Evolutionary conservation across 2,888 invertebrate genomes (phyloP), one percentile per base, ranked within the genome.

Genomic region (Volucella inflata): DNA sequence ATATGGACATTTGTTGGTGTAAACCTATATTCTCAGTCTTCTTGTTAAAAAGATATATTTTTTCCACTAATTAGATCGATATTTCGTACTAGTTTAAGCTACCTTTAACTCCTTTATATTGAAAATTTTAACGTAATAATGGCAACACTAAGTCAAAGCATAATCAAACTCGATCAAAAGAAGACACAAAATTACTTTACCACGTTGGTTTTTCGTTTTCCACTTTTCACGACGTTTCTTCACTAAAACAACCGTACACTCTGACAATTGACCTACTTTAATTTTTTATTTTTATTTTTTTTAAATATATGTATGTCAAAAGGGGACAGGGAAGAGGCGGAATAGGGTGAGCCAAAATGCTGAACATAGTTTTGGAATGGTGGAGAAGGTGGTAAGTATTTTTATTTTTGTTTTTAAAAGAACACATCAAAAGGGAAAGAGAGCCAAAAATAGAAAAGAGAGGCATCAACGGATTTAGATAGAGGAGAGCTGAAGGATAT

Each of bases 201-300:
- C 57, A 8, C 17, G 40, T 50, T 38, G 17, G 30, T 48, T 11
- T 64, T 50, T 50, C 16, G 2, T 30, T 44, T 50, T 38, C 38
- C 50, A 14, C 1, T 60, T 40, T 40, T 12, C 21, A 2, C 11
- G 9, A 57, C 14, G 30, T 51, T 60, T 57, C 64, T 67, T 40
- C 40, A 17, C 51, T 44, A 3, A 59, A 60, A 72, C 72, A 59
- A 60, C 62, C 72, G 60, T 57, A 70, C 78, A 78, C 77, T 55
- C 51, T 59, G 53, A 53, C 60, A 50, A 60, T 59, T 72, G 72
- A 72, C 72, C 60, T 16, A 72, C 51, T 60, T 72, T 62, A 14
- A 53, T 72, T 72, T n/a, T n/a, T n/a, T n/a, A n/a, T n/a, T n/a
- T n/a, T n/a, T n/a, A n/a, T n/a, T n/a, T 72, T 21, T 21, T 30